These are phyloP conservation scores for Pedionomus torquatus DNA, from an alignment of 2,113 vertebrate genomes.

Conservation along the genomic window DNA sequence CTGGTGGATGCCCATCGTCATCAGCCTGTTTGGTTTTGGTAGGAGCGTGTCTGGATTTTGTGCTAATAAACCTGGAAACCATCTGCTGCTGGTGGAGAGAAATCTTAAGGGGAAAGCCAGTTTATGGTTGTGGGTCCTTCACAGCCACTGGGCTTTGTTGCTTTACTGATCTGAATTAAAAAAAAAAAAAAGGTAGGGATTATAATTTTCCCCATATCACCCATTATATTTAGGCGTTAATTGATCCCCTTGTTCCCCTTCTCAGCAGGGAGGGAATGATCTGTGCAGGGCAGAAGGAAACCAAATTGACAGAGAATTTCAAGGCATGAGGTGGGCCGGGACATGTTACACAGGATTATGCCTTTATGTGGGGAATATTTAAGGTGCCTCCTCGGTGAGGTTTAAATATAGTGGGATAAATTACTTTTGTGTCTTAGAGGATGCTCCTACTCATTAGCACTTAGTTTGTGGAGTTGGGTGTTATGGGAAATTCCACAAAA, in stretches of 20 bases:
- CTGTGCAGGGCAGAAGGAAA: neutral
- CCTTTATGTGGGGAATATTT: neutral
- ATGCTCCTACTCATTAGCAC: neutral
- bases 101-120: neutral
- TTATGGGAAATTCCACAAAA: neutral
- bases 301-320: neutral
- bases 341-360: neutral
- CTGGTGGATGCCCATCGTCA: neutral
- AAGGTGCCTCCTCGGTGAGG: neutral
- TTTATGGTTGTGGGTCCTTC: neutral
- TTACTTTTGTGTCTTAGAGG: neutral
- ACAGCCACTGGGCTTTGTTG: neutral
- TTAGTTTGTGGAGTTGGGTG: neutral
- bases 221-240: neutral
- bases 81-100: neutral
- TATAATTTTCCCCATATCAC: neutral
- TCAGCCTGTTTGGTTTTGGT: neutral
- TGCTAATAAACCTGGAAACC: neutral
- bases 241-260: neutral
- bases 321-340: neutral
- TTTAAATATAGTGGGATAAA: neutral
- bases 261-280: neutral
- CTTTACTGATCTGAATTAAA: neutral
- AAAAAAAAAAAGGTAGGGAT: neutral
- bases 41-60: neutral